A percentile compares a stretch with the other conserved stretches of the same genome.
Conservation (phyloP, 2,888 invertebrate species). For the Rotaria magnacalcarata region DNA sequence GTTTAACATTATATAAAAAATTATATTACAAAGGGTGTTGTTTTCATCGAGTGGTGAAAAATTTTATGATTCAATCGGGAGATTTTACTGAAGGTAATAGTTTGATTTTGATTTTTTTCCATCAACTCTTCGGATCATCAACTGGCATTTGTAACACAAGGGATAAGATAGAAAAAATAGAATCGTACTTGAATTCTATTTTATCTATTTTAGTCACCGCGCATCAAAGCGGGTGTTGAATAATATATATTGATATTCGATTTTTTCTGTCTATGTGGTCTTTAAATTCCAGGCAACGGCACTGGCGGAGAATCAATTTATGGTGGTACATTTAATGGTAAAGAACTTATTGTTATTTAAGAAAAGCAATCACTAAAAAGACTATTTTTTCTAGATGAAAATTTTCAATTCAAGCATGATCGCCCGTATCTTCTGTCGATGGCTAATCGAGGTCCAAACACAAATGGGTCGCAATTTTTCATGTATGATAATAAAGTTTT, state of each 20-base stretch:
- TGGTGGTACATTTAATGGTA: constrained; percentile 91
- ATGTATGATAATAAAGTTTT: constrained; percentile 71
- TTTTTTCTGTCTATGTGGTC: constrained; percentile 4
- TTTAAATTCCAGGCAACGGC: constrained; percentile 72
- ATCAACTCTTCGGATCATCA: not conserved
- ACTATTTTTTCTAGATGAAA: constrained; percentile 71
- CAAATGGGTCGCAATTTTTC: constrained; percentile 97
- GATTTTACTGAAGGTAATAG: constrained; percentile 71
- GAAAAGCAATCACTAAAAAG: not conserved
- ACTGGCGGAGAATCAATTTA: constrained; percentile 97
- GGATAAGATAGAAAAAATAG: too few relatives aligned
- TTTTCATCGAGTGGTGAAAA: constrained; percentile 83
- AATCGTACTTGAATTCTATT: not conserved
- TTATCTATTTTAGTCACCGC: constrained; percentile 8
- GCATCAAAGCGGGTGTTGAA: constrained; percentile 24
- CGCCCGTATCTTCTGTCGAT: constrained; percentile 85
- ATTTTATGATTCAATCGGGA: constrained; percentile 75
- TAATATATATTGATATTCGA: not conserved
- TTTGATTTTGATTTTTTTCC: not conserved
- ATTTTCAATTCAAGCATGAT: constrained; percentile 80
- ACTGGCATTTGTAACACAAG: not conserved
- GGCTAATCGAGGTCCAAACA: constrained; percentile 94
- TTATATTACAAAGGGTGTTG: constrained; percentile 81
- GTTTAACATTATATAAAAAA: constrained; percentile 68
- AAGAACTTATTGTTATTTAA: constrained; percentile 43